Percentiles rank a stretch among this genome's conserved stretches.
These are phyloP conservation scores for Eristalinus aeneus DNA, from an alignment of 2,888 invertebrate genomes.

Conservation along the genomic window DNA sequence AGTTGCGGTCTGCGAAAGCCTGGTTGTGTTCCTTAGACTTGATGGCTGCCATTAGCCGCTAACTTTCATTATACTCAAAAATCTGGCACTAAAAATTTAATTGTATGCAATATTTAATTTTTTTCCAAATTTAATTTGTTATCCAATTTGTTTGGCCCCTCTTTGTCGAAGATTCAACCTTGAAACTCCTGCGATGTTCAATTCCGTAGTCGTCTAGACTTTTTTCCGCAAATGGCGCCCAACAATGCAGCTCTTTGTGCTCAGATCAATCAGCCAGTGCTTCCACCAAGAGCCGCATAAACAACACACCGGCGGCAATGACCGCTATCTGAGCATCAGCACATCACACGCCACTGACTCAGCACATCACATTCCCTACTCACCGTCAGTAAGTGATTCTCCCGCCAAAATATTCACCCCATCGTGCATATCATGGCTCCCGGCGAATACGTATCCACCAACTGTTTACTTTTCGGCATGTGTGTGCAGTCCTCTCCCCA, in stretches of 20 bases:
- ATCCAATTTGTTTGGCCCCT: too few species aligned
- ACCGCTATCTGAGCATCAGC: neutral
- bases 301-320: neutral
- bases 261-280: neutral
- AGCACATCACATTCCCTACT: neutral
- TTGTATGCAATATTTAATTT: too few species aligned
- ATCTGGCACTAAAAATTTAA: too few species aligned
- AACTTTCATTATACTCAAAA: too few species aligned
- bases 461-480: conserved; percentile 19
- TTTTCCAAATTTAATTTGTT: too few species aligned
- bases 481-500: neutral
- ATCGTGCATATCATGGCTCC: neutral
- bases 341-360: neutral
- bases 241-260: neutral
- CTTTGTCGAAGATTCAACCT: neutral
- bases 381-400: neutral
- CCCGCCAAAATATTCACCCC: neutral
- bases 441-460: neutral
- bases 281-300: neutral
- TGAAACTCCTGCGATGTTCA: neutral
- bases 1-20: too few species aligned
- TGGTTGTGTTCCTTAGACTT: too few species aligned
- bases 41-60: too few species aligned
- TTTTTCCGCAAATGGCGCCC: neutral
- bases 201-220: neutral